phyloP scores from a whole-genome alignment of 1,140 invertebrate genomes.

The Armadillidium nasatum region DNA sequence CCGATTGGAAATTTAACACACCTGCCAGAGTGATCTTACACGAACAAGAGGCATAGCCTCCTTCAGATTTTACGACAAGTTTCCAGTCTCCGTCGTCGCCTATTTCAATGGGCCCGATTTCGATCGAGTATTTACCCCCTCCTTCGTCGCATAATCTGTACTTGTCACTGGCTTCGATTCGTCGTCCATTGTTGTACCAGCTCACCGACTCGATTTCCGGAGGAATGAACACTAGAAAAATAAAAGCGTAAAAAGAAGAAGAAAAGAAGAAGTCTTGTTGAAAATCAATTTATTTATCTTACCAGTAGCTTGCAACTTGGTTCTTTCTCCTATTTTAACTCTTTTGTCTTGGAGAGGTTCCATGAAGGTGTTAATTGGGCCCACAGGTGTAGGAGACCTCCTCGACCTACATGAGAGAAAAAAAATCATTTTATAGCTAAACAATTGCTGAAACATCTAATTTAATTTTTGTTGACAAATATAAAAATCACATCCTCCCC shows the following conservation, averaged over 20 bases:
- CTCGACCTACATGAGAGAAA: slow-evolving; percentile 37
- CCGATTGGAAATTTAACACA: slow-evolving; percentile 16
- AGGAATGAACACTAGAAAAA: slow-evolving; percentile 33
- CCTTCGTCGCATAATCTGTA: slow-evolving; percentile 73
- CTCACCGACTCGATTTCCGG: slow-evolving; percentile 44
- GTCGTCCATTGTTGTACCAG: slow-evolving; percentile 78
- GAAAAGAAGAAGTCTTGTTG: too few species aligned
- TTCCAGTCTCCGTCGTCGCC: slow-evolving; percentile 83
- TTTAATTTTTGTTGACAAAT: too few species aligned
- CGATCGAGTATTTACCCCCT: slow-evolving; percentile 68
- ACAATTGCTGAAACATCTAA: too few species aligned
- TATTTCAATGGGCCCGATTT: slow-evolving; percentile 66
- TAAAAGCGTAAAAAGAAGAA: too few species aligned
- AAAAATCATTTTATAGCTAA: neutral
- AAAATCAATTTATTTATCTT: neutral
- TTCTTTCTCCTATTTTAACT: slow-evolving; percentile 67
- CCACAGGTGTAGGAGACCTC: slow-evolving; percentile 37
- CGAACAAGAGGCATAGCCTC: slow-evolving; percentile 58
- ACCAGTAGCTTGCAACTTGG: slow-evolving; percentile 65
- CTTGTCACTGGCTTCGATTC: slow-evolving; percentile 57
- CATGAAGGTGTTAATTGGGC: slow-evolving; percentile 59
- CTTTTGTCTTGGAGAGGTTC: slow-evolving; percentile 65
- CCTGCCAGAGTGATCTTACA: slow-evolving; percentile 43
- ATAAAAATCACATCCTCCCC: too few species aligned
- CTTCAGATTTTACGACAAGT: slow-evolving; percentile 57